Percentiles rank a stretch among this genome's conserved stretches.
phyloP scores from a whole-genome alignment of 2,797 vertebrate genomes.

The Darevskia nairensis region DNA sequence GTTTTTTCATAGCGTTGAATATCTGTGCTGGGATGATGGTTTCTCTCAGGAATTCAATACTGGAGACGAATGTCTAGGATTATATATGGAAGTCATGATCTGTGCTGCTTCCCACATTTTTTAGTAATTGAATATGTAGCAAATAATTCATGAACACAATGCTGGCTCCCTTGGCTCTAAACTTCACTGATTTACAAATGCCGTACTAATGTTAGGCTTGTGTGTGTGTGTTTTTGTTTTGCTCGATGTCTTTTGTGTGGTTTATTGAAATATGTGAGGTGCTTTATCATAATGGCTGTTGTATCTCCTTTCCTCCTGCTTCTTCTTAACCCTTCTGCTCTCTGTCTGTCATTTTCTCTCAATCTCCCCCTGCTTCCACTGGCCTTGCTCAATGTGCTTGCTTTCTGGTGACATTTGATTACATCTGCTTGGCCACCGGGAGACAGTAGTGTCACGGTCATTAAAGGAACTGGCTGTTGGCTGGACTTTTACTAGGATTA shows the following conservation, averaged over 20 bases:
- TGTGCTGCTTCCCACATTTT: background rate
- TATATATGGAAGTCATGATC: background rate
- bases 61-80: background rate
- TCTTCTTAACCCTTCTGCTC: background rate
- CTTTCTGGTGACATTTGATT: background rate
- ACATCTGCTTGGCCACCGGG: constrained; percentile 8
- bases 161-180: background rate
- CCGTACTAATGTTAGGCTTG: background rate
- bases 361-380: background rate
- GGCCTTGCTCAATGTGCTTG: background rate
- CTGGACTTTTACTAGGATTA: constrained; percentile 9
- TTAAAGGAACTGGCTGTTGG: constrained; percentile 2
- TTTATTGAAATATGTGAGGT: constrained; percentile 10
- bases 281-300: background rate
- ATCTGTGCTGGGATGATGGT: background rate
- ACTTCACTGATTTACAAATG: background rate
- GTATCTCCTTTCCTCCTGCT: background rate
- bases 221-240: background rate
- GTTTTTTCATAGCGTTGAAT: background rate
- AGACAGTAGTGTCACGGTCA: background rate
- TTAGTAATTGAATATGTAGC: background rate
- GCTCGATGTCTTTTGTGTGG: background rate
- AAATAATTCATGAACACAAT: background rate
- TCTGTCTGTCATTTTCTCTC: background rate
- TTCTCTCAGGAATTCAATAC: background rate